These are phyloP conservation scores for Graptemys geographica DNA, from an alignment of 2,797 vertebrate species.

Conservation along the genomic window DNA sequence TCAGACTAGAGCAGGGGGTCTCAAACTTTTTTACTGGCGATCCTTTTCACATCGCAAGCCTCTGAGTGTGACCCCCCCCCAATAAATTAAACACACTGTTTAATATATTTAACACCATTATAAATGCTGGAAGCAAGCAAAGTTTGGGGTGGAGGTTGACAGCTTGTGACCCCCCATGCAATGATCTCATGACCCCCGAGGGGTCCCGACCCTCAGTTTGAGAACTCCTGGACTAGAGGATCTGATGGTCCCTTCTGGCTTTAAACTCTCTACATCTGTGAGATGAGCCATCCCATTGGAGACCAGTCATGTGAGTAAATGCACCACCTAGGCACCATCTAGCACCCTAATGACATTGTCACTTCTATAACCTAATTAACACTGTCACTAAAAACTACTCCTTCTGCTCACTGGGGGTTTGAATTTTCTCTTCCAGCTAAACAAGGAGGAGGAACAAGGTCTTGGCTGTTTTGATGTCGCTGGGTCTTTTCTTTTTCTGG, in stretches of 20 bases:
- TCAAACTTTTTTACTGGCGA: too few relatives aligned
- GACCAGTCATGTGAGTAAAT: not conserved
- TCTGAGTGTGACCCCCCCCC: too few relatives aligned
- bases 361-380: not conserved
- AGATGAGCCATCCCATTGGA: not conserved
- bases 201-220: too few relatives aligned
- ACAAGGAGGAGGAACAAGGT: not conserved
- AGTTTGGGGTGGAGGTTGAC: too few relatives aligned
- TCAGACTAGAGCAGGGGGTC: not conserved
- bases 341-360: not conserved
- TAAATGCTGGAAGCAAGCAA: too few relatives aligned
- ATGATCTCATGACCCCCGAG: too few relatives aligned
- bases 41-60: too few relatives aligned
- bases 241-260: not conserved
- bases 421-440: not conserved
- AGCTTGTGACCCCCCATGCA: too few relatives aligned
- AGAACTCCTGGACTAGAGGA: too few relatives aligned
- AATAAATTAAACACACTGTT: too few relatives aligned
- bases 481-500: rapidly evolving
- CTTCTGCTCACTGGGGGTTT: not conserved
- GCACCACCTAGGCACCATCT: not conserved
- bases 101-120: too few relatives aligned
- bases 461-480: not conserved
- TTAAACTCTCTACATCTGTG: not conserved
- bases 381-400: not conserved